Conservation (phyloP, 2,888 invertebrate genomes). For the Aphidoletes aphidimyza region DNA sequence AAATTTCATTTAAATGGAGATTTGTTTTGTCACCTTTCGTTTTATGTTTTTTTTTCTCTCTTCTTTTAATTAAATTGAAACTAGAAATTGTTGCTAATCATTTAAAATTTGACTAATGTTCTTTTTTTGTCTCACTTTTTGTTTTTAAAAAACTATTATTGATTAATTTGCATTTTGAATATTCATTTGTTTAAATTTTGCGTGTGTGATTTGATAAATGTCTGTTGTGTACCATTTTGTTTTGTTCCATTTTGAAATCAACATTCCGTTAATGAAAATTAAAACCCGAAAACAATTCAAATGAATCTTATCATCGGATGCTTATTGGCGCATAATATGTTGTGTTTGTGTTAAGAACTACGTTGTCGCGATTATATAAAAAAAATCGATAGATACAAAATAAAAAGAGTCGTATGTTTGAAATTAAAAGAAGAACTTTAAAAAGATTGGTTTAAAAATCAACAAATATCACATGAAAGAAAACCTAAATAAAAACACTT, state of each 20-base stretch:
- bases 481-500: background rate
- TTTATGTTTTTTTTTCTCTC: background rate
- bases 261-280: too few species aligned
- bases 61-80: constrained; percentile 31
- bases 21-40: constrained; percentile 32
- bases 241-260: background rate
- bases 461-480: constrained; percentile 33
- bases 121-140: background rate
- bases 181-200: constrained; percentile 38
- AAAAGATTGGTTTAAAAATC: background rate
- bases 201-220: constrained; percentile 6
- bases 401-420: background rate
- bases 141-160: constrained; percentile 18
- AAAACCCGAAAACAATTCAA: too few species aligned
- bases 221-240: background rate
- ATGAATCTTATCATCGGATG: too few species aligned
- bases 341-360: too few species aligned
- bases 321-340: too few species aligned
- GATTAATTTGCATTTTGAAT: constrained; percentile 34
- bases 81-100: constrained; percentile 46
- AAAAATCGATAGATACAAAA: constrained; percentile 21
- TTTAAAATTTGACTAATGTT: constrained; percentile 49
- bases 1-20: constrained; percentile 36
- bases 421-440: background rate
- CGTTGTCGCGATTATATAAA: background rate